These are phyloP conservation scores for Drosophila parvula DNA, from an alignment of 1,140 invertebrate species.

Conservation along the genomic window DNA sequence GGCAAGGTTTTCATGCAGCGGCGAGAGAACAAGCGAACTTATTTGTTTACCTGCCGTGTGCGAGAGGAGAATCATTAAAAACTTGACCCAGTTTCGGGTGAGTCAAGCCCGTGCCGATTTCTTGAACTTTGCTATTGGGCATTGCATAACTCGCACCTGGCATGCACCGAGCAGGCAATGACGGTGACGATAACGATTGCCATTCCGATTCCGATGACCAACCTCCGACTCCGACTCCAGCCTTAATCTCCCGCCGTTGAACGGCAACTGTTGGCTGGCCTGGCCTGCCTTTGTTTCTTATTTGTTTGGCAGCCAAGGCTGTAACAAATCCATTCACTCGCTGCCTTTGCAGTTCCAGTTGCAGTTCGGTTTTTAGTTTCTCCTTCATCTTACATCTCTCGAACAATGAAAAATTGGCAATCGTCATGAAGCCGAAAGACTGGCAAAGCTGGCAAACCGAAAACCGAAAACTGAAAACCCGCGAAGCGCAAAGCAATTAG, in stretches of 20 bases:
- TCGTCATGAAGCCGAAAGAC: constrained; percentile 56
- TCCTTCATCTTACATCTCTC: constrained; percentile 42
- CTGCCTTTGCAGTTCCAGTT: constrained; percentile 41
- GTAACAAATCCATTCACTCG: constrained; percentile 73
- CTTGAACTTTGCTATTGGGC: constrained; percentile 41
- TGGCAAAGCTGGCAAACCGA: constrained; percentile 30
- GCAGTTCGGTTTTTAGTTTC: constrained; percentile 38
- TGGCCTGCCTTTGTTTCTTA: constrained; percentile 32
- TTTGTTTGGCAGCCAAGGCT: constrained; percentile 56
- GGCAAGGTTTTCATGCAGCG: constrained; percentile 47
- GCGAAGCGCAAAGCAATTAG: constrained; percentile 75
- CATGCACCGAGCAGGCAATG: constrained; percentile 19
- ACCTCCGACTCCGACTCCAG: constrained; percentile 8
- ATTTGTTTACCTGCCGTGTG: constrained; percentile 54
- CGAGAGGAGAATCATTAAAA: constrained; percentile 42
- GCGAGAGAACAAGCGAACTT: constrained; percentile 49
- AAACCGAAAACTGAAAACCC: constrained; percentile 28
- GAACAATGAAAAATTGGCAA: constrained; percentile 63
- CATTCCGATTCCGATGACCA: constrained; percentile 39
- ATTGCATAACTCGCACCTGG: constrained; percentile 44
- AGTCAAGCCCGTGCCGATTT: constrained; percentile 44
- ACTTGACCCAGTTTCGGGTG: constrained; percentile 55
- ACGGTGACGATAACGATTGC: constrained; percentile 30
- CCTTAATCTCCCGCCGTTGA: constrained; percentile 4
- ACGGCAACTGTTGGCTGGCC: constrained; percentile 4